Percentiles rank a stretch among this genome's conserved stretches.
phyloP scores from a whole-genome alignment of 2,113 vertebrate genomes.

The Vidua chalybeata region DNA sequence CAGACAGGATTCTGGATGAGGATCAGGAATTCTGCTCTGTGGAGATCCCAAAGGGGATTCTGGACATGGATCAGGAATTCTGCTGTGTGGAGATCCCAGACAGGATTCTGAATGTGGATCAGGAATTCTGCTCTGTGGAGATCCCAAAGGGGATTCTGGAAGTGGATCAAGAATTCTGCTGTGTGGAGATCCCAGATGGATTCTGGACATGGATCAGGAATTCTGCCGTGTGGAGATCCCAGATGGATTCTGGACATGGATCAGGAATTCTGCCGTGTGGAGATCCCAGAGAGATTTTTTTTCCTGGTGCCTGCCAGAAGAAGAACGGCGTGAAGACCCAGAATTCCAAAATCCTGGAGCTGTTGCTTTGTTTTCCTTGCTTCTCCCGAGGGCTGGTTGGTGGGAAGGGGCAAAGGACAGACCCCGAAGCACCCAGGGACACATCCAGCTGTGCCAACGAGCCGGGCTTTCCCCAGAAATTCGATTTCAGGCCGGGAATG shows the following conservation, averaged over 20 bases:
- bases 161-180: rapidly evolving
- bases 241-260: too few species aligned
- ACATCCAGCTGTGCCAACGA: constrained; percentile 37
- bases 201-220: not conserved
- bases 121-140: too few species aligned
- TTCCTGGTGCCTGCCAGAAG: not conserved
- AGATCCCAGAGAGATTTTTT: not conserved
- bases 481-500: constrained; percentile 76
- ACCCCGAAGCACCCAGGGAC: not conserved
- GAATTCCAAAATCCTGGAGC: not conserved
- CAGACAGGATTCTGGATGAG: too few species aligned
- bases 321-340: rapidly evolving
- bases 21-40: rapidly evolving
- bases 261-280: rapidly evolving
- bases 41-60: not conserved
- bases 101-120: not conserved
- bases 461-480: constrained; percentile 54
- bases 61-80: too few species aligned
- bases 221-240: too few species aligned
- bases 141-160: not conserved
- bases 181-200: rapidly evolving
- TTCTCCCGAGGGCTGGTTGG: not conserved
- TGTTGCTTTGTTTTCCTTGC: not conserved
- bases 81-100: too few species aligned
- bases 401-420: not conserved